Evolutionary conservation across 2,113 vertebrate species (phyloP).

Genomic region (Tricholaema leucomelas): DNA sequence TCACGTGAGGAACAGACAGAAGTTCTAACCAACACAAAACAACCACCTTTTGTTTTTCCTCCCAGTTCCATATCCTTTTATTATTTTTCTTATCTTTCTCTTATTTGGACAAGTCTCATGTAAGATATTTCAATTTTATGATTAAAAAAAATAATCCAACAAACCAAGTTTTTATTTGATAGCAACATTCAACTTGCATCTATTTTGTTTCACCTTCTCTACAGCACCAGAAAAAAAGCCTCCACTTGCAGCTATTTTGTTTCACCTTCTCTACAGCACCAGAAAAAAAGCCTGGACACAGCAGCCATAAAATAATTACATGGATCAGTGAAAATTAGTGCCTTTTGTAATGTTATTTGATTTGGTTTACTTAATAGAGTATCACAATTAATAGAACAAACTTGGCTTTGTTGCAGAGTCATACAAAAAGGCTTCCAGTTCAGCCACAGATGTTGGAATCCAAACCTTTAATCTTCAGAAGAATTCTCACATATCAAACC

Average conservation of each 20-base stretch:
- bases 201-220: background rate
- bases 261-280: background rate
- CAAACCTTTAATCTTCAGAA: background rate
- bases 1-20: background rate
- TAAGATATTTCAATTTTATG: background rate
- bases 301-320: background rate
- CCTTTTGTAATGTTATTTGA: background rate
- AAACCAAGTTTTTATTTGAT: background rate
- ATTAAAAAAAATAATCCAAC: too few relatives aligned
- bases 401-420: background rate
- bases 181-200: background rate
- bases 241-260: background rate
- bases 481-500: background rate
- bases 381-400: background rate
- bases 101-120: background rate
- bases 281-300: background rate
- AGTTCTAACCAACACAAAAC: background rate
- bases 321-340: background rate
- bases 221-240: background rate
- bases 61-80: background rate
- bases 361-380: background rate
- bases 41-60: background rate
- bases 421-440: background rate
- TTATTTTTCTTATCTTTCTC: background rate
- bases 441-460: background rate